These are phyloP conservation scores for Agrilus biguttatus DNA, from an alignment of 2,888 invertebrate genomes.

Conservation along the genomic window DNA sequence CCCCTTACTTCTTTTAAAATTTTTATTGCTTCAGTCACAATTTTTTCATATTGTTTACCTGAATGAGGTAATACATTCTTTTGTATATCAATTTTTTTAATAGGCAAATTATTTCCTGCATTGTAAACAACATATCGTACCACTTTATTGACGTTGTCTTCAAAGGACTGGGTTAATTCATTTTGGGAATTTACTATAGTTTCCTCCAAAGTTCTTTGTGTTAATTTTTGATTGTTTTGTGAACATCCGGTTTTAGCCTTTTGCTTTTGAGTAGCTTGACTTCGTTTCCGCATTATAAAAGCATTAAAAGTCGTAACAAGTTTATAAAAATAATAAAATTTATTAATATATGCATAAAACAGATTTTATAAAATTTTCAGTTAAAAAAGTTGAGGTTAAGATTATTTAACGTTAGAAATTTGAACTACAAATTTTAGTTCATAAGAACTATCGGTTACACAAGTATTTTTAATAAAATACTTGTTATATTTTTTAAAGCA, in stretches of 20 bases:
- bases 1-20: conserved; percentile 5
- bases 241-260: neutral
- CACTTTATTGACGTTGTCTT: conserved; percentile 4
- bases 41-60: conserved; percentile 3
- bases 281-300: neutral
- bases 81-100: conserved; percentile 6
- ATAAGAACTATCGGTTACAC: no score
- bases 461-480: no score
- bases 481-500: no score
- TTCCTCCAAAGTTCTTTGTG: conserved; percentile 2
- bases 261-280: neutral
- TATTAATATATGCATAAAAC: no score
- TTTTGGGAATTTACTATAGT: neutral
- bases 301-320: no score
- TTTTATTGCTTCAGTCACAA: conserved; percentile 2
- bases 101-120: conserved; percentile 6
- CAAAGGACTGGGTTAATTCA: conserved; percentile 1
- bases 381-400: no score
- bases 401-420: no score
- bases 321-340: no score
- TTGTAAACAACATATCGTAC: conserved; percentile 6
- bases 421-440: no score
- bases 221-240: neutral
- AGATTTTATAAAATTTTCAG: no score
- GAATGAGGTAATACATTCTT: conserved; percentile 3